Base-by-base conservation (phyloP, 1,140 invertebrate genomes). In the Leptinotarsa lineolata region DNA sequence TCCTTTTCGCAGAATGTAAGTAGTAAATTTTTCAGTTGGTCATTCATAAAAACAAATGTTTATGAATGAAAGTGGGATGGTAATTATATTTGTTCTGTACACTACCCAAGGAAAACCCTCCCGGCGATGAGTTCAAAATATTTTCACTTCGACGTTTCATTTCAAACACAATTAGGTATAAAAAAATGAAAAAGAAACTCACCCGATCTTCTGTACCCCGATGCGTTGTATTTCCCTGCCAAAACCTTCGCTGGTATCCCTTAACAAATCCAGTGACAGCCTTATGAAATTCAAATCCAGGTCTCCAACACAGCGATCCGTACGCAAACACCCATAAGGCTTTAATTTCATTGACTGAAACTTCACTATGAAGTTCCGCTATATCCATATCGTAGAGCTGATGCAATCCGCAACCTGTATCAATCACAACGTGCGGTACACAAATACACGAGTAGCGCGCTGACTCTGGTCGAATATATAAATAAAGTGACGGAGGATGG, bases 301-400 rank as follows among this genome's bases (percentile, higher is more conserved):
- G 94, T 83, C 92, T 87, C 94, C 94, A 96, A 85, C 94, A 94
- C 4, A 96, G 81, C 1, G 93, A 95, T 13, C 94, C 94, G 79
- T 96, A 96, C 0, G 93, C 94, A 79, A 95, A 96, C 16, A 96
- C 88, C 94, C 94, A 95, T 21, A 90, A 75, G 46, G 76, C 76
- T 65, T 82, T 83, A 30, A 78, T 79, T 69, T 84, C 82, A 74
- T 75, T 76, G 21, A 75, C 72, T n/a, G 74, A 71, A 75, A 79
- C 73, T 73, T 71, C 68, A 66, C 73, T 67, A 72, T 79, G 74
- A 30, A 79, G 73, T 58, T 76, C 72, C 65, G 66, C 65, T 30
- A 71, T 66, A 30, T 71, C 54, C 69, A 61, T 61, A 44, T 61
- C 54, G 45, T 15, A 20, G 18, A 61, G n/a, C 69, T 71, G 69